Evolutionary conservation across 2,797 vertebrate species (phyloP).

Genomic region (Kryptopterus vitreolus): DNA sequence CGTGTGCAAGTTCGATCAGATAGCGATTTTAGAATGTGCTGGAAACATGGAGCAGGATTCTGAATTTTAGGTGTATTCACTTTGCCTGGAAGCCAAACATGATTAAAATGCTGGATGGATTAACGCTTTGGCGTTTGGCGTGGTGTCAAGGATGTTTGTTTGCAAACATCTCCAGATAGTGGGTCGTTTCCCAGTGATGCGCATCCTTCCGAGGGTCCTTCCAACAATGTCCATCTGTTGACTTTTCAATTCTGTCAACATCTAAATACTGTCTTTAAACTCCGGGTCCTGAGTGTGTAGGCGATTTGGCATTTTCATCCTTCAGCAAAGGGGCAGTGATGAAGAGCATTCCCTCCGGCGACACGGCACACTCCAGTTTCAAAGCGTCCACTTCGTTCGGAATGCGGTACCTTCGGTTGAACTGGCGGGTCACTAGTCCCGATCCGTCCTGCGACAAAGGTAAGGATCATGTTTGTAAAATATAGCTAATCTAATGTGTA

Average conservation of each 20-base stretch:
- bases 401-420: conserved; percentile 76
- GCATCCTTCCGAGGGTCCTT: conserved; percentile 14
- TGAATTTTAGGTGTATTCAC: neutral
- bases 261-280: neutral
- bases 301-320: conserved; percentile 50
- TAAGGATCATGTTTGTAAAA: neutral
- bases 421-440: conserved; percentile 74
- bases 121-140: conserved; percentile 22
- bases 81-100: neutral
- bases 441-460: conserved; percentile 61
- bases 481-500: neutral
- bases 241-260: neutral
- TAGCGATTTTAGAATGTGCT: neutral
- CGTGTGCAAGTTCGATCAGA: conserved; percentile 32
- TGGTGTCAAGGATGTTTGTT: conserved; percentile 27
- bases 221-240: neutral
- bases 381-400: conserved; percentile 73
- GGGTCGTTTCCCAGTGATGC: conserved; percentile 14
- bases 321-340: conserved; percentile 75
- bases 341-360: conserved; percentile 74
- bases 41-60: neutral
- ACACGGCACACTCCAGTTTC: conserved; percentile 74
- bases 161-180: neutral
- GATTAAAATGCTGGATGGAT: neutral
- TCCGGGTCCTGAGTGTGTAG: conserved; percentile 47